Evolutionary conservation across 2,113 vertebrate species (phyloP).

Genomic region (Heterotis niloticus): DNA sequence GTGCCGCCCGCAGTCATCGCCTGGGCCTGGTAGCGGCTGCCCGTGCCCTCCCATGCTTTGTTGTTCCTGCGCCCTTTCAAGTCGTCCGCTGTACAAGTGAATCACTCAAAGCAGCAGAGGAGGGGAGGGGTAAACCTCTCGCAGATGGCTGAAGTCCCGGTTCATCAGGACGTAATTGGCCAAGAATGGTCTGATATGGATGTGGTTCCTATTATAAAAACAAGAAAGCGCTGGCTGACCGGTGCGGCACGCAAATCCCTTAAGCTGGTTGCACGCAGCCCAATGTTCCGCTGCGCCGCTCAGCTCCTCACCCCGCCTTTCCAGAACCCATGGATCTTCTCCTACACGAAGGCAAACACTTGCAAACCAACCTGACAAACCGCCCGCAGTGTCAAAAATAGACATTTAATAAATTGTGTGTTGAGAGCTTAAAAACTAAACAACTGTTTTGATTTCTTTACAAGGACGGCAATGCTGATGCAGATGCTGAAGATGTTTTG

Average conservation of each 20-base stretch:
- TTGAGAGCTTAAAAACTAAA: too few relatives aligned
- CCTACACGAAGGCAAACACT: not conserved
- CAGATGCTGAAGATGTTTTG: too few relatives aligned
- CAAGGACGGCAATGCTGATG: too few relatives aligned
- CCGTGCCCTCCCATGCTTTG: constrained; percentile 5
- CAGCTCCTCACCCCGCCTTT: not conserved
- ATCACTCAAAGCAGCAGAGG: constrained; percentile 1
- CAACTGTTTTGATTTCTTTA: too few relatives aligned
- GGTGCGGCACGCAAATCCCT: not conserved
- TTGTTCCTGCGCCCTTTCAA: constrained; percentile 29
- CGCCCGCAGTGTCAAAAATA: not conserved
- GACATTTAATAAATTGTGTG: not conserved
- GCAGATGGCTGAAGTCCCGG: constrained; percentile 42
- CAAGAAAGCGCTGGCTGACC: not conserved
- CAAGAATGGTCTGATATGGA: constrained; percentile 27
- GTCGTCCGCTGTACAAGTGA: constrained; percentile 32
- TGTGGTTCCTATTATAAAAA: constrained; percentile 35
- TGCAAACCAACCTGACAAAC: not conserved
- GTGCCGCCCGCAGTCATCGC: constrained; percentile 31
- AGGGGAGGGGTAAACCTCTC: constrained; percentile 29
- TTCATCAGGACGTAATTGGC: constrained; percentile 45
- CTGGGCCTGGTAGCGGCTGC: constrained; percentile 17
- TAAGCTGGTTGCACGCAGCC: not conserved
- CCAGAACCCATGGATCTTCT: not conserved
- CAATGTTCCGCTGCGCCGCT: not conserved